Percentiles rank a stretch among this genome's conserved stretches.
Evolutionary conservation across 2,797 vertebrate genomes (phyloP).

Genomic region (Arctocebus calabarensis): DNA sequence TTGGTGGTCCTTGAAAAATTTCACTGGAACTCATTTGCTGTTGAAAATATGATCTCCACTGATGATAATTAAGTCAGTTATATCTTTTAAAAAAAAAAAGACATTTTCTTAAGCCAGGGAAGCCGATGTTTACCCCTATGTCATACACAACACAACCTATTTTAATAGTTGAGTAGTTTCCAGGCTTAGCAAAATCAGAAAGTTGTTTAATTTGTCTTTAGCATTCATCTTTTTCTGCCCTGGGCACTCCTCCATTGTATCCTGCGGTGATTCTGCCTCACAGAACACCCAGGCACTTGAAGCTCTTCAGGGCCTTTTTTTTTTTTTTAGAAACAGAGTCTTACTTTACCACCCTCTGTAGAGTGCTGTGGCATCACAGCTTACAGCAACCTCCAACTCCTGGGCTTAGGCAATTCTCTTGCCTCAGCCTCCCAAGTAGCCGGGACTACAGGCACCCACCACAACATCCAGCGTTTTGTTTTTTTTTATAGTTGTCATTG

Average conservation of each 20-base stretch:
- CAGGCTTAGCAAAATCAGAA: conserved; percentile 3
- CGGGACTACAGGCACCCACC: no score
- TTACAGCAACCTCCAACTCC: no score
- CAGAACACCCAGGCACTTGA: background rate
- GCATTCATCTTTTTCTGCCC: conserved; percentile 21
- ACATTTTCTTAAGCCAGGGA: background rate
- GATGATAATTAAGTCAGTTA: conserved; percentile 33
- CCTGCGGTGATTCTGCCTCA: background rate
- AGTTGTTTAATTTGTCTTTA: background rate
- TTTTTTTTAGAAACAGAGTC: no score
- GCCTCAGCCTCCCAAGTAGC: no score
- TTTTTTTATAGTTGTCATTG: no score
- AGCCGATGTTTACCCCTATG: background rate
- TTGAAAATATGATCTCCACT: background rate
- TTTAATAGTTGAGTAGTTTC: background rate
- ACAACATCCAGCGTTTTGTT: no score
- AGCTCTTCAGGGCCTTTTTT: conserved; percentile 15
- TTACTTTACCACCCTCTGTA: no score
- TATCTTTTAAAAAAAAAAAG: background rate
- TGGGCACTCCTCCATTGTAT: no score
- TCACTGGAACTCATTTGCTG: background rate
- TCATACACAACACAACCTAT: background rate
- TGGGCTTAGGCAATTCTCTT: no score
- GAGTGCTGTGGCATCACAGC: no score
- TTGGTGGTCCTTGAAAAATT: conserved; percentile 1